Conservation (phyloP, 2,797 vertebrate genomes). For the Micrastur ruficollis region DNA sequence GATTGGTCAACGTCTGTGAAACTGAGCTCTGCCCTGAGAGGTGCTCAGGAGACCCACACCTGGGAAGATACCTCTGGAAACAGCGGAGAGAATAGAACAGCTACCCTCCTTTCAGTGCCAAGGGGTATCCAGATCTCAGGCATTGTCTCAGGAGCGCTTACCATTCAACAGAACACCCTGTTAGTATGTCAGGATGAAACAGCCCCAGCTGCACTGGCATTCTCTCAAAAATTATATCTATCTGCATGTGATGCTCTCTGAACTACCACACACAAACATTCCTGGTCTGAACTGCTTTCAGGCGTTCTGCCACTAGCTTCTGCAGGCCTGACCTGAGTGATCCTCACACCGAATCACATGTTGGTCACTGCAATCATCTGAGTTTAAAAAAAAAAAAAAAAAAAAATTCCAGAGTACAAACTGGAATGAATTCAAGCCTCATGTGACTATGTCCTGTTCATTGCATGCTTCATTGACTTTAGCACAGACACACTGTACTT, state of each 20-base stretch:
- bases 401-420: constrained; percentile 16
- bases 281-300: constrained; percentile 37
- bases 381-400: background rate
- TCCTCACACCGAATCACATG: constrained; percentile 39
- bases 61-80: background rate
- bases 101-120: background rate
- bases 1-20: background rate
- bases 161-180: constrained; percentile 22
- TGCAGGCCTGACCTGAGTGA: constrained; percentile 44
- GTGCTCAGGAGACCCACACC: background rate
- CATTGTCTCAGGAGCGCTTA: background rate
- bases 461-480: constrained; percentile 66
- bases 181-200: background rate
- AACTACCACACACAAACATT: background rate
- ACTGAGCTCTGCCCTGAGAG: background rate
- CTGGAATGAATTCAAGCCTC: constrained; percentile 59
- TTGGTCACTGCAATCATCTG: constrained; percentile 50
- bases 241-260: background rate
- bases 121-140: background rate
- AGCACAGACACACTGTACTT: constrained; percentile 69
- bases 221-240: background rate
- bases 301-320: constrained; percentile 15
- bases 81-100: background rate
- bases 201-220: background rate
- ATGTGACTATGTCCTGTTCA: constrained; percentile 69